A percentile compares a stretch with the other conserved stretches of the same genome.
phyloP scores from a whole-genome alignment of 2,888 invertebrate species.

The Eubasilissa splendida region DNA sequence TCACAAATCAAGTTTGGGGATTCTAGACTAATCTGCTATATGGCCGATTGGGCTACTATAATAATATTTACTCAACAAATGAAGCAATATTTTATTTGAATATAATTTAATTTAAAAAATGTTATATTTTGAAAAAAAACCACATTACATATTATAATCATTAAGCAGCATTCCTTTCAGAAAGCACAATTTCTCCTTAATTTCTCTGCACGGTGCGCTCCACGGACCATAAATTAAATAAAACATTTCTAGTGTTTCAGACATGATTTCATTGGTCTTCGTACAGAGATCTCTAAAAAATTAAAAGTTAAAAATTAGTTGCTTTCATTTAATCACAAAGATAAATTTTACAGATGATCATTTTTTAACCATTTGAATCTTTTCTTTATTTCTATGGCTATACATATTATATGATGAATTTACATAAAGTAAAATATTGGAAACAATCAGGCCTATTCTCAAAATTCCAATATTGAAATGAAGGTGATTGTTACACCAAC shows the following conservation, averaged over 20 bases:
- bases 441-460: not conserved
- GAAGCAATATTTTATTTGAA: too few relatives aligned
- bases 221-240: conserved; percentile 72
- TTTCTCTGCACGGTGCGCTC: conserved; percentile 59
- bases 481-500: too few relatives aligned
- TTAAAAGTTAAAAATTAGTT: not conserved
- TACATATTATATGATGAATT: not conserved
- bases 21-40: too few relatives aligned
- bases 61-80: too few relatives aligned
- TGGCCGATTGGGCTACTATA: too few relatives aligned
- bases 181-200: conserved; percentile 8
- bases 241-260: conserved; percentile 68
- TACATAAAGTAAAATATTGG: not conserved
- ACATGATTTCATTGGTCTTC: not conserved
- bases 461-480: too few relatives aligned
- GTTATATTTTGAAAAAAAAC: too few relatives aligned
- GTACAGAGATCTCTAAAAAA: not conserved
- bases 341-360: not conserved
- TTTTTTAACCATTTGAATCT: too few relatives aligned
- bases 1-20: too few relatives aligned
- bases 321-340: not conserved
- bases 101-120: too few relatives aligned
- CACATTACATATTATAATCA: too few relatives aligned
- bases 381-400: not conserved
- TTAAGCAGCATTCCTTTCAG: not conserved